Percentiles rank a stretch among this genome's conserved stretches.
These are phyloP conservation scores for Chauna torquata DNA, from an alignment of 2,113 vertebrate species.

Conservation along the genomic window DNA sequence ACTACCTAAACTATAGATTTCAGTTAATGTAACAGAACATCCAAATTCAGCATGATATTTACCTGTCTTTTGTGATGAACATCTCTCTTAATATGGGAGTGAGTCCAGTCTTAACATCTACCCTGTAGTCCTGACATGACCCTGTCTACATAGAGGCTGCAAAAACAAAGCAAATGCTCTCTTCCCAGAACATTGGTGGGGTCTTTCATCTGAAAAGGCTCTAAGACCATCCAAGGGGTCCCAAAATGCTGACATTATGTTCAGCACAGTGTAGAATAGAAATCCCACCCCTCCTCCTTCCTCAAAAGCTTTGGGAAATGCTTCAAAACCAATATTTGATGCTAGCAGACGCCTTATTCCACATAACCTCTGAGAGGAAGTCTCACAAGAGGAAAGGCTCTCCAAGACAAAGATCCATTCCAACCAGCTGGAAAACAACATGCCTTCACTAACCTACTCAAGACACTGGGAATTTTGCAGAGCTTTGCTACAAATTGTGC, in stretches of 20 bases:
- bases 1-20: not conserved
- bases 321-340: not conserved
- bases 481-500: not conserved
- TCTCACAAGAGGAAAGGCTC: not conserved
- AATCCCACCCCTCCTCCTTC: not conserved
- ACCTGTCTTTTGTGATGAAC: not conserved
- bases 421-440: conserved; percentile 8
- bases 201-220: not conserved
- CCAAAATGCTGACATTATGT: not conserved
- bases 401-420: conserved; percentile 17
- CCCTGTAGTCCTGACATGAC: not conserved
- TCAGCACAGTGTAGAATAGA: not conserved
- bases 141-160: not conserved
- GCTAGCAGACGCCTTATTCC: conserved; percentile 1
- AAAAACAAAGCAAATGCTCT: not conserved
- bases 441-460: not conserved
- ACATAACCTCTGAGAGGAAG: not conserved
- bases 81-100: not conserved
- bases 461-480: not conserved
- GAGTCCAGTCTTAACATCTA: not conserved
- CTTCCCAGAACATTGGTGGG: not conserved
- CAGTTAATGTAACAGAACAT: not conserved
- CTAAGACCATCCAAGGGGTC: not conserved
- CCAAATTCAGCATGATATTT: not conserved
- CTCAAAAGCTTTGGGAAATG: not conserved